Conservation (phyloP, 1,140 invertebrate genomes). For the Metaphire vulgaris region DNA sequence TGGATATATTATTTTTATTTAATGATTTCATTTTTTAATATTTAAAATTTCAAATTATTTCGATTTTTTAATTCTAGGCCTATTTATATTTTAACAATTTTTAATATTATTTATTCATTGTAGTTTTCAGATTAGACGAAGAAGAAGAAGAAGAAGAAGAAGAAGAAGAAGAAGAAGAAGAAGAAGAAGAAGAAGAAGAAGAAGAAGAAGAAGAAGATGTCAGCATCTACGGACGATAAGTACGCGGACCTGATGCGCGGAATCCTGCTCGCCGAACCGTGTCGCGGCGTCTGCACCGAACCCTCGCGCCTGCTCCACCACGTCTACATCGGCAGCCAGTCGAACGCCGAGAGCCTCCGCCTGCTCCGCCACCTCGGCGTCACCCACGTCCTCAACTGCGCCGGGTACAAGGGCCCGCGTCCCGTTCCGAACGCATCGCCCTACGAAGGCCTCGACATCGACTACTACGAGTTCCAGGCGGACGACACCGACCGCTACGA, state of each 20-base stretch:
- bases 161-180: background rate
- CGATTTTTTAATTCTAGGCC: background rate
- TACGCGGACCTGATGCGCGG: slow-evolving; percentile 21
- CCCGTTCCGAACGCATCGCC: slow-evolving; percentile 18
- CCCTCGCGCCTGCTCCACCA: slow-evolving; percentile 16
- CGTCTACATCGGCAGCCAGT: slow-evolving; percentile 28
- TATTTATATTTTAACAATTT: background rate
- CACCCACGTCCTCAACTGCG: slow-evolving; percentile 30
- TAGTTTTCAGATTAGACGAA: background rate
- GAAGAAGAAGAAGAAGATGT: background rate
- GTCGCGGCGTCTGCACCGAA: slow-evolving; percentile 14
- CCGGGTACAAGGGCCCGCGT: slow-evolving; percentile 28
- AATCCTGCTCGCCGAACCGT: slow-evolving; percentile 25
- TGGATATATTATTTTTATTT: no score
- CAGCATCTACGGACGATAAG: slow-evolving; percentile 12
- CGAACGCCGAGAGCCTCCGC: slow-evolving; percentile 23
- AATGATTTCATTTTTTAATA: no score
- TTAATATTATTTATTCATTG: background rate
- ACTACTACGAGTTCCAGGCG: slow-evolving; percentile 29
- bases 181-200: background rate
- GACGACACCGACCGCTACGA: slow-evolving; percentile 29
- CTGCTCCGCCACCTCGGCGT: slow-evolving; percentile 18
- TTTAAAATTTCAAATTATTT: background rate
- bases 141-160: background rate
- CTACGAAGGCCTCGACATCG: slow-evolving; percentile 25